These are phyloP conservation scores for Himalopsyche kuldschensis DNA, from an alignment of 2,888 invertebrate species.

Conservation along the genomic window DNA sequence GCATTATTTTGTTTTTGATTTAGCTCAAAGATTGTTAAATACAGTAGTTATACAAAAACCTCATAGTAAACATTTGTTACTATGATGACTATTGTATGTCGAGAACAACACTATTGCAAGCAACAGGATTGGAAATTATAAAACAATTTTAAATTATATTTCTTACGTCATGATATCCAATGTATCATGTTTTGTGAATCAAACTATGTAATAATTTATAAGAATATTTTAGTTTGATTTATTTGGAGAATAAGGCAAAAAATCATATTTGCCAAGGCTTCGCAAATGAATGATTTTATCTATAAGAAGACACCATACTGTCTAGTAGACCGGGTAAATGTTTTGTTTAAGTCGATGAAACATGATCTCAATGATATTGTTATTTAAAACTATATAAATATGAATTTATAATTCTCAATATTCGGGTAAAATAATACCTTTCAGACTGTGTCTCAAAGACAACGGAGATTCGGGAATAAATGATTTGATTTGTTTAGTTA, in stretches of 20 bases:
- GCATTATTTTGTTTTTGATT: too few relatives aligned
- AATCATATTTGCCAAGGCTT: background rate
- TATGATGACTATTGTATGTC: too few relatives aligned
- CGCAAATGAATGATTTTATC: background rate
- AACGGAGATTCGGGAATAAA: too few relatives aligned
- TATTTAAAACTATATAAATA: background rate
- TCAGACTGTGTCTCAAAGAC: too few relatives aligned
- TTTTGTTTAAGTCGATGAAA: background rate
- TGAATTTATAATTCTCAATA: background rate
- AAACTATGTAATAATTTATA: background rate
- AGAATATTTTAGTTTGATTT: background rate
- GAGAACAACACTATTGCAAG: too few relatives aligned
- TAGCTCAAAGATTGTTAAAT: too few relatives aligned
- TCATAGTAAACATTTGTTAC: too few relatives aligned
- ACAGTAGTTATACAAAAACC: too few relatives aligned
- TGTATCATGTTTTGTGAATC: background rate
- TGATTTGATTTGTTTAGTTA: too few relatives aligned
- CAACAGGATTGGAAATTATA: too few relatives aligned
- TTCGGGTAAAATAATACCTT: background rate
- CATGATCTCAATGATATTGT: background rate
- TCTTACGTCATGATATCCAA: background rate
- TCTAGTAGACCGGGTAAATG: background rate
- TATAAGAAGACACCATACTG: background rate
- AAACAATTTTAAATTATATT: too few relatives aligned
- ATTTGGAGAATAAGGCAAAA: background rate